Conservation (phyloP, 30 jellyfish, hydroid and myxozoan species). For the Morbakka virulenta region DNA sequence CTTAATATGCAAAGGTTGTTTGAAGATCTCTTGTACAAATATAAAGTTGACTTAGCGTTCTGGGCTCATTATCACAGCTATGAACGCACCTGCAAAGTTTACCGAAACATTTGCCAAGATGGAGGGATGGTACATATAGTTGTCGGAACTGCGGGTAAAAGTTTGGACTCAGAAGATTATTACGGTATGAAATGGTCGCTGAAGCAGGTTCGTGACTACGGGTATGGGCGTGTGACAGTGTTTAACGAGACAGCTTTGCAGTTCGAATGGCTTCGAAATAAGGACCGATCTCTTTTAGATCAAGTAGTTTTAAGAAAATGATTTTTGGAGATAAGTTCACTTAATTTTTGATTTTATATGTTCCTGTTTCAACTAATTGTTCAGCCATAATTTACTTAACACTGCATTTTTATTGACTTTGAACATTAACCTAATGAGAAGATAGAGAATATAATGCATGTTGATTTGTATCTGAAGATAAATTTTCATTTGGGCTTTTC, state of each 20-base stretch:
- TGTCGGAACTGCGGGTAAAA: constrained; percentile 80
- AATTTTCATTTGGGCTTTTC: too few species aligned
- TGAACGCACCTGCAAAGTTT: constrained; percentile 80
- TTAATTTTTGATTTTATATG: too few species aligned
- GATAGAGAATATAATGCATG: too few species aligned
- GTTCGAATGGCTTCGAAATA: constrained; percentile 59
- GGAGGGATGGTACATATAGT: constrained; percentile 73
- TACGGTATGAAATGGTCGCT: constrained; percentile 61
- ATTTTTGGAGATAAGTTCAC: too few species aligned
- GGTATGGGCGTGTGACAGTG: constrained; percentile 69
- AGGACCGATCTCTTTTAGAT: constrained; percentile 51
- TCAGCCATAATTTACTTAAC: too few species aligned
- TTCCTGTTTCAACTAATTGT: too few species aligned
- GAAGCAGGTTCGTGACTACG: constrained; percentile 49
- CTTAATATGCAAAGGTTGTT: constrained; percentile 48
- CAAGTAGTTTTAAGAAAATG: too few species aligned
- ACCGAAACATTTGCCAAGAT: constrained; percentile 60
- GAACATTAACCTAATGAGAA: too few species aligned
- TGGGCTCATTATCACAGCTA: constrained; percentile 88
- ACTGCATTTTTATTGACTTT: too few species aligned
- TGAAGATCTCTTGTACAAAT: constrained; percentile 56
- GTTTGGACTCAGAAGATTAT: constrained; percentile 26
- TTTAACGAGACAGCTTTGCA: constrained; percentile 43
- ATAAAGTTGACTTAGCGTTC: constrained; percentile 73
- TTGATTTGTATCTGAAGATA: too few species aligned